Conservation (phyloP, 2,797 vertebrate genomes). For the Percopsis omiscomaycus region DNA sequence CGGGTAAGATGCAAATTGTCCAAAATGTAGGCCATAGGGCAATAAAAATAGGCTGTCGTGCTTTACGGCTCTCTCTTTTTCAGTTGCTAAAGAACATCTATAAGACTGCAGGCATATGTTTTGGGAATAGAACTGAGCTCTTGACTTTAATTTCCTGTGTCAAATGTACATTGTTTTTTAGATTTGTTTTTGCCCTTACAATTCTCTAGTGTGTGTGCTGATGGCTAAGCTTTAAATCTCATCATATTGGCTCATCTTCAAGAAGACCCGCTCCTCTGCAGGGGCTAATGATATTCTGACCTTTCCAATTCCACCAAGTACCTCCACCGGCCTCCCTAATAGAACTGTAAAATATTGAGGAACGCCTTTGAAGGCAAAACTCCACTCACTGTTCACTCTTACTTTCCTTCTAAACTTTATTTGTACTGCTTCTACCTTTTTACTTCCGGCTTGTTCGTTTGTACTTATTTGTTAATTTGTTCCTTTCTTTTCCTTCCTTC, state of each 20-base stretch:
- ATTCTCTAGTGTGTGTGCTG: neutral
- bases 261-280: constrained; percentile 8
- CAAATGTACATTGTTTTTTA: neutral
- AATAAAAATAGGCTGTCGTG: too few relatives aligned
- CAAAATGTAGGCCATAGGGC: too few relatives aligned
- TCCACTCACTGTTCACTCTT: constrained; percentile 15
- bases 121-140: too few relatives aligned
- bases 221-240: constrained; percentile 3
- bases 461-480: too few relatives aligned
- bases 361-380: constrained; percentile 20
- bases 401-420: neutral
- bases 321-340: constrained; percentile 21
- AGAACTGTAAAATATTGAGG: constrained; percentile 35
- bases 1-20: too few relatives aligned
- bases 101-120: too few relatives aligned
- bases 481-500: too few relatives aligned
- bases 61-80: too few relatives aligned
- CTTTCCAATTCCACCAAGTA: constrained; percentile 28
- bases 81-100: too few relatives aligned
- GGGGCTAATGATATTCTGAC: constrained; percentile 36
- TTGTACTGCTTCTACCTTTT: neutral
- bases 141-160: too few relatives aligned
- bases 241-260: constrained; percentile 18
- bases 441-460: too few relatives aligned
- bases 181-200: neutral